Evolutionary conservation across 2,797 vertebrate genomes (phyloP).

Genomic region (Brachyalestes nurse): DNA sequence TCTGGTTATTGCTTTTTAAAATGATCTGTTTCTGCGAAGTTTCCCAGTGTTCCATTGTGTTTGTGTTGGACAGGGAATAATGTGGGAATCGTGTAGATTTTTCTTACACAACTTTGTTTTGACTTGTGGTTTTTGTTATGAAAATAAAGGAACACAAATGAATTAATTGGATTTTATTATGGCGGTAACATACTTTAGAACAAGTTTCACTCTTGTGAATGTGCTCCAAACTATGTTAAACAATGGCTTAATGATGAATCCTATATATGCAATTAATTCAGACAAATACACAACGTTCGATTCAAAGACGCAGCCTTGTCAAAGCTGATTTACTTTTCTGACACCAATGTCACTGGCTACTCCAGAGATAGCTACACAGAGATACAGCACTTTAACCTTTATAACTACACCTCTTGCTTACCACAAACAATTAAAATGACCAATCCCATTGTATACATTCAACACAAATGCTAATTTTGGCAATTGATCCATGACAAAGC

Average conservation of each 20-base stretch:
- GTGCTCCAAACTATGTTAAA: slow-evolving; percentile 1
- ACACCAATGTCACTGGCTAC: slow-evolving; percentile 34
- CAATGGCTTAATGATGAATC: slow-evolving; percentile 29
- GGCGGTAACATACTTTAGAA: background rate
- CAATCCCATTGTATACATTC: slow-evolving; percentile 62
- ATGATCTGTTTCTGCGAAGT: background rate
- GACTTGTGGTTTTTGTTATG: slow-evolving; percentile 79
- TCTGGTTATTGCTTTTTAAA: no score
- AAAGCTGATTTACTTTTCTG: slow-evolving; percentile 14
- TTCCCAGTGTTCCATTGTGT: slow-evolving; percentile 52
- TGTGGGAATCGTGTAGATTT: slow-evolving; percentile 78
- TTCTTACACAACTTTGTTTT: slow-evolving; percentile 83
- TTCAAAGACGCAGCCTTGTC: background rate
- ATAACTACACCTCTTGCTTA: background rate
- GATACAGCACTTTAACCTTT: background rate
- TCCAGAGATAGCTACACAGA: slow-evolving; percentile 20
- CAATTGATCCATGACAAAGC: slow-evolving; percentile 63
- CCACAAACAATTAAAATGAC: slow-evolving; percentile 56
- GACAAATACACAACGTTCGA: slow-evolving; percentile 11
- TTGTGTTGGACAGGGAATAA: slow-evolving; percentile 63
- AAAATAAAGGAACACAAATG: slow-evolving; percentile 78
- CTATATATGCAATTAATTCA: slow-evolving; percentile 8
- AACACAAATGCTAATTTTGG: slow-evolving; percentile 75
- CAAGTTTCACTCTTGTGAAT: background rate
- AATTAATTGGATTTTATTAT: slow-evolving; percentile 46